Evolutionary conservation across 2,888 invertebrate species (phyloP).

Genomic region (Andricus quercusramuli): DNA sequence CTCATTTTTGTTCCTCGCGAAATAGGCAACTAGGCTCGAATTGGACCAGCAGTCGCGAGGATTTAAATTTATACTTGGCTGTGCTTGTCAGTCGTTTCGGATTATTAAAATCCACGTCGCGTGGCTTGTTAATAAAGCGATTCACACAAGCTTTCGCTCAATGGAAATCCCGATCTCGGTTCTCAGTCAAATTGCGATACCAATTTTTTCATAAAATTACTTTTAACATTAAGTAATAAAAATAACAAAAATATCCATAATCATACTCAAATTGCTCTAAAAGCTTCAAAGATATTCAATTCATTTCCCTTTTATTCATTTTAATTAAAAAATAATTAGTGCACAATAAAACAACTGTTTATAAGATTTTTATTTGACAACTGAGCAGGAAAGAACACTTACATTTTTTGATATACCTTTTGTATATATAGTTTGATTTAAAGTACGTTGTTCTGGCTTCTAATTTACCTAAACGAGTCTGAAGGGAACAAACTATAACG

Average conservation of each 20-base stretch:
- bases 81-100: conserved; percentile 22
- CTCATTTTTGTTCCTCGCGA: conserved; percentile 37
- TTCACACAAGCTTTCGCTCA: not conserved
- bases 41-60: conserved; percentile 16
- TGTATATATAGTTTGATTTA: not conserved
- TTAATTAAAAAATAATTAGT: not conserved
- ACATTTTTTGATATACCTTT: not conserved
- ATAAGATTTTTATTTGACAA: not conserved
- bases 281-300: not conserved
- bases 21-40: conserved; percentile 35
- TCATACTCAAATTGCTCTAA: not conserved
- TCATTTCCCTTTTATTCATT: not conserved
- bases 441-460: not conserved
- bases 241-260: not conserved
- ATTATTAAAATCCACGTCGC: conserved; percentile 44
- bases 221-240: not conserved
- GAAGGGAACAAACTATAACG: not conserved
- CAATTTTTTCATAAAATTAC: not conserved
- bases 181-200: not conserved
- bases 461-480: not conserved
- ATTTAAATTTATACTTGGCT: conserved; percentile 43
- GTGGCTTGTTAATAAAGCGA: conserved; percentile 40
- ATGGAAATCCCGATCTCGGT: not conserved
- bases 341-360: not conserved
- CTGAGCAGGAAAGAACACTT: not conserved